Conservation (phyloP, 2,888 invertebrate genomes). For the Drosophila flavopinicola region DNA sequence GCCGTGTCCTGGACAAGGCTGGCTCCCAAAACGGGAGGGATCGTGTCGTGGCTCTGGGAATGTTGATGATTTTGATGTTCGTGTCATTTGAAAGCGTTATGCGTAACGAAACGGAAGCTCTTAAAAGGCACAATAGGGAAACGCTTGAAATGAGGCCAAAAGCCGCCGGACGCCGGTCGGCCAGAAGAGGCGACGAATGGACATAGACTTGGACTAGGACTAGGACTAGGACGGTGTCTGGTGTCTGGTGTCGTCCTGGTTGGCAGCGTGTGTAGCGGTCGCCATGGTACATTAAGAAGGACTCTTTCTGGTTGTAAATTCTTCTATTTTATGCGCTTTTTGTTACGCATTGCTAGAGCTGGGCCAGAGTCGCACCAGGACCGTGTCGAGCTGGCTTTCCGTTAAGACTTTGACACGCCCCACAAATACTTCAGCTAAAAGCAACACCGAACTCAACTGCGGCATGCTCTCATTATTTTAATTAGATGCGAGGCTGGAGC, state of each 20-base stretch:
- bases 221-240: slow-evolving; percentile 1
- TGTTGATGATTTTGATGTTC: slow-evolving; percentile 77
- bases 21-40: slow-evolving; percentile 2
- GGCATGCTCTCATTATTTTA: slow-evolving; percentile 65
- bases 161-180: slow-evolving; percentile 22
- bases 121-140: slow-evolving; percentile 73
- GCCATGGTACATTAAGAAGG: slow-evolving; percentile 73
- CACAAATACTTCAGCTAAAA: slow-evolving; percentile 52
- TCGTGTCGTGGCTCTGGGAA: slow-evolving; percentile 49
- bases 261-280: slow-evolving; percentile 43
- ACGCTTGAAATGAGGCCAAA: slow-evolving; percentile 69
- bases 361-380: slow-evolving; percentile 21
- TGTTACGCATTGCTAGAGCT: slow-evolving; percentile 61
- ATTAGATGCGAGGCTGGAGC: slow-evolving; percentile 52
- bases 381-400: slow-evolving; percentile 10
- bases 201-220: slow-evolving; percentile 10
- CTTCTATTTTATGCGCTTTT: slow-evolving; percentile 68
- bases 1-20: slow-evolving; percentile 16
- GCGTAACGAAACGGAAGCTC: slow-evolving; percentile 75
- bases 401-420: slow-evolving; percentile 69
- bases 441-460: slow-evolving; percentile 11
- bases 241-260: slow-evolving; percentile 49
- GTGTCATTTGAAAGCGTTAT: slow-evolving; percentile 74
- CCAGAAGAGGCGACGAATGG: slow-evolving; percentile 24
- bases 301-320: slow-evolving; percentile 69